These are phyloP conservation scores for Cordylochernes scorpioides DNA, from an alignment of 2,888 invertebrate species.

Conservation along the genomic window DNA sequence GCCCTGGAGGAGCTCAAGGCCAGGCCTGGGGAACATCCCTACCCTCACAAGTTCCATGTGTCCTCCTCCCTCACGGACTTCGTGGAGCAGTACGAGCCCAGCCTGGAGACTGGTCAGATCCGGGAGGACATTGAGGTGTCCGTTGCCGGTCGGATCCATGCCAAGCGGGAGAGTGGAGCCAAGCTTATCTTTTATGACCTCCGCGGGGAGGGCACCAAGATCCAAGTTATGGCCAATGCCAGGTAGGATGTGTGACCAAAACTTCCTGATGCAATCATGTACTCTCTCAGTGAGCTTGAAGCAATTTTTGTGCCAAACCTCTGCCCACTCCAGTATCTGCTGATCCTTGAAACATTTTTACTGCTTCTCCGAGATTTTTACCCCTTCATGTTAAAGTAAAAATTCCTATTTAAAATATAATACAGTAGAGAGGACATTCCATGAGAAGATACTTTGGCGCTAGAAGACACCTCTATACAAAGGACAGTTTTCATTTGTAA, in stretches of 20 bases:
- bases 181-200: conserved; percentile 92
- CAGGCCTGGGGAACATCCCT: conserved; percentile 48
- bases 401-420: too few relatives aligned
- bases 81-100: conserved; percentile 44
- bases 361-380: too few relatives aligned
- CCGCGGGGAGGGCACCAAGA: conserved; percentile 70
- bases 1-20: conserved; percentile 55
- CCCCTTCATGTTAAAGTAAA: too few relatives aligned
- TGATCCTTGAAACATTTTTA: too few relatives aligned
- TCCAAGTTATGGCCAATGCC: conserved; percentile 89
- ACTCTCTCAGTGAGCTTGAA: too few relatives aligned
- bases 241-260: conserved; percentile 20
- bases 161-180: conserved; percentile 68
- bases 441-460: too few relatives aligned
- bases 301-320: too few relatives aligned
- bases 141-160: conserved; percentile 63
- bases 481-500: too few relatives aligned
- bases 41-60: conserved; percentile 91
- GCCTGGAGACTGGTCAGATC: conserved; percentile 16
- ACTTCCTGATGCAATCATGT: too few relatives aligned
- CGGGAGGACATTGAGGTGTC: conserved; percentile 36
- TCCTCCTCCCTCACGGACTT: conserved; percentile 60
- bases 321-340: too few relatives aligned
- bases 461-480: too few relatives aligned
- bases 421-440: too few relatives aligned